These are phyloP conservation scores for Podarcis raffonei DNA, from an alignment of 2,113 vertebrate species.

Conservation along the genomic window DNA sequence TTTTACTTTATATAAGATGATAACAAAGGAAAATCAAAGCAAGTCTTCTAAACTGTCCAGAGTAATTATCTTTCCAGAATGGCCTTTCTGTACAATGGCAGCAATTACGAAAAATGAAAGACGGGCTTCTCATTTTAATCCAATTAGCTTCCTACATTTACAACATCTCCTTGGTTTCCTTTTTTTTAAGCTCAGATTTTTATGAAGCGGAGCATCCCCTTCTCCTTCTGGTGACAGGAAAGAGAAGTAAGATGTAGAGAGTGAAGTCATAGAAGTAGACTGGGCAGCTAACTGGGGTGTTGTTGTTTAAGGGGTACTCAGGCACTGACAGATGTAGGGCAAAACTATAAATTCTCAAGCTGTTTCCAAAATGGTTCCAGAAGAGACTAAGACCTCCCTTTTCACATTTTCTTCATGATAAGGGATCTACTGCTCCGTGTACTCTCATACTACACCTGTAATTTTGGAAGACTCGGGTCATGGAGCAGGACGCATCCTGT, in stretches of 20 bases:
- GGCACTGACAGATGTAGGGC: no score
- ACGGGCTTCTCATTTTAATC: conserved; percentile 46
- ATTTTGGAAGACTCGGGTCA: neutral
- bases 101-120: conserved; percentile 51
- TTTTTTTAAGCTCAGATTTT: neutral
- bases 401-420: neutral
- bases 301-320: neutral
- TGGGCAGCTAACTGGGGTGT: neutral
- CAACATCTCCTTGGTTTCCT: conserved; percentile 26
- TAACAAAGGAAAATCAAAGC: conserved; percentile 42
- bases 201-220: neutral
- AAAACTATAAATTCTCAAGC: no score
- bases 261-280: neutral
- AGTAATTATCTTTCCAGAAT: conserved; percentile 40
- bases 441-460: no score
- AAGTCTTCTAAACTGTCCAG: conserved; percentile 33
- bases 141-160: conserved; percentile 39
- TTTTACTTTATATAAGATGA: conserved; percentile 12
- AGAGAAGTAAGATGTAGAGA: neutral
- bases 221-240: neutral
- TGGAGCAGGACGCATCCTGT: neutral
- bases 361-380: neutral
- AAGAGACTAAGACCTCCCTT: neutral
- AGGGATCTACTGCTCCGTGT: no score
- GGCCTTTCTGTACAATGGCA: conserved; percentile 41